Base-by-base conservation (phyloP, 2,888 invertebrate species). In the Pasiphila rectangulata region DNA sequence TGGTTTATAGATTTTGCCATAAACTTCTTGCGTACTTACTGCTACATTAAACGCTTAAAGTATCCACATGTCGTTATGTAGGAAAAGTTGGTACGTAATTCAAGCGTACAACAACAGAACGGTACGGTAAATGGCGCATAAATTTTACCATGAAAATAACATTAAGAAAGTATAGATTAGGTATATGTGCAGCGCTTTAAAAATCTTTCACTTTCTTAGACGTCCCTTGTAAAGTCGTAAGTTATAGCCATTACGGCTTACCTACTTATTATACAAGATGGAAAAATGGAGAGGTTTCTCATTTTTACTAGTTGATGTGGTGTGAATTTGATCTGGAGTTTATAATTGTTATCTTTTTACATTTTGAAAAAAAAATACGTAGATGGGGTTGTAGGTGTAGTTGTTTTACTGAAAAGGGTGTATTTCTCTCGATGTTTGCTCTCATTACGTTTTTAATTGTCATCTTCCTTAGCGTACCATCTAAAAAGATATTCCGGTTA, bases 101-200 rank as follows among this genome's bases (percentile, higher is more conserved):
- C 74, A 67, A 69, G 60, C 67, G 67, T 63, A 68, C 69, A 74
- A 48, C 69, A 74, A 42, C 43, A 69, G 73, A 67, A 74, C 69
- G 72, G 69, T 59, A 67, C 67, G 66, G 77, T 76, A 79, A 83
- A 82, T 79, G 79, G 77, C 72, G 67, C 79, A 83, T 82, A 83
- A 81, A 84, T 83, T 79, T 72, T 69, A 61, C 75, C 75, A 75
- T 72, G 69, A 71, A 74, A 79, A 79, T 75, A 77, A 79, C 75
- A 76, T 79, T 79, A 79, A 76, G 79, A 79, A 77, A 78, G n/a
- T 77, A 76, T 76, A 80, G 73, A 79, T 79, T 76, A 49, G 39
- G 43, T 48, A 78, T 70, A 67, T 72, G 72, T 64, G 64, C 63
- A 63, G 68, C 63, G 29, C 32, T 17, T 67, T 66, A 63, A 68